A percentile compares a stretch with the other conserved stretches of the same genome.
phyloP scores from a whole-genome alignment of 2,113 vertebrate species.

The Muntiacus reevesi region DNA sequence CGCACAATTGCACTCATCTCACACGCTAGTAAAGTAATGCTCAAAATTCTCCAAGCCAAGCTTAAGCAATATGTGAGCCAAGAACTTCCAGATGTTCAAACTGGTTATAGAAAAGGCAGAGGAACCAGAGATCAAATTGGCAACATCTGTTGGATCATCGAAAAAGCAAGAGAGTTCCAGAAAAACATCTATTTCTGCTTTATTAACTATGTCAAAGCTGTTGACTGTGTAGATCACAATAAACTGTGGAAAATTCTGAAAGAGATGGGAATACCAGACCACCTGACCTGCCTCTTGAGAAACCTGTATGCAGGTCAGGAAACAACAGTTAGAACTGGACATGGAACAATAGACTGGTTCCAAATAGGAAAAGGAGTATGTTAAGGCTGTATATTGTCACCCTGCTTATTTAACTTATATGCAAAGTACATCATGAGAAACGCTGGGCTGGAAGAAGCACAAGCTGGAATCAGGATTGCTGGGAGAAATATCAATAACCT shows the following conservation, averaged over 20 bases:
- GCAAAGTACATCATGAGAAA: not conserved
- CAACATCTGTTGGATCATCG: fast-evolving
- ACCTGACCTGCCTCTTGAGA: not conserved
- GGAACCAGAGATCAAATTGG: not conserved
- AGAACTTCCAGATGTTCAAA: not conserved
- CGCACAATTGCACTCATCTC: not conserved
- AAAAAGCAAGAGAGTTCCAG: not conserved
- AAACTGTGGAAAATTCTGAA: not conserved
- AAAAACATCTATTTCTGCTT: not conserved
- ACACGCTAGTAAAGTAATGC: not conserved
- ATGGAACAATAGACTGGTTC: not conserved
- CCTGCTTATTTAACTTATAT: not conserved
- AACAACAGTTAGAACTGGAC: not conserved
- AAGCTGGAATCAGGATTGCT: not conserved
- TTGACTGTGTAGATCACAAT: not conserved
- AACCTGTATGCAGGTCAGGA: not conserved
- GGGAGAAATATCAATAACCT: not conserved
- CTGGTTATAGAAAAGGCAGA: not conserved
- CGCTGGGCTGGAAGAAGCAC: fast-evolving
- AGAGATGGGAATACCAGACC: not conserved
- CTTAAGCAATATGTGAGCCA: fast-evolving
- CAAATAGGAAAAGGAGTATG: not conserved
- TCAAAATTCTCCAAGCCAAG: not conserved
- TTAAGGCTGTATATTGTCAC: not conserved
- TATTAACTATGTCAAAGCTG: not conserved